phyloP scores from a whole-genome alignment of 2,888 invertebrate species.

The Gnatocerus cornutus region DNA sequence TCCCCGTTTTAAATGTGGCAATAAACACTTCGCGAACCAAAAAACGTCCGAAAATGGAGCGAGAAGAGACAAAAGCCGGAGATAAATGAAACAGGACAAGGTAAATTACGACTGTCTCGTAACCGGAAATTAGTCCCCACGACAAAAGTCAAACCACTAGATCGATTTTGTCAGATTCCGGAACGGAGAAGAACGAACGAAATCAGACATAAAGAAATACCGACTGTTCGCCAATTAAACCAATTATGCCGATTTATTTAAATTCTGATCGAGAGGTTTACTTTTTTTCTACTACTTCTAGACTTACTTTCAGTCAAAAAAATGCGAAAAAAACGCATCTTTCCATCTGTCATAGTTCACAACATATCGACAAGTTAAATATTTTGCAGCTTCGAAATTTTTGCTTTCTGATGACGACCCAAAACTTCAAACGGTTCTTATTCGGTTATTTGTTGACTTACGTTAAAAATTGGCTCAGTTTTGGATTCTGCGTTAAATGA shows the following conservation, averaged over 20 bases:
- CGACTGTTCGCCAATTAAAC: constrained; percentile 55
- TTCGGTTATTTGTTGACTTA: too few relatives aligned
- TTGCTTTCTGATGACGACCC: too few relatives aligned
- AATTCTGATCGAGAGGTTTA: constrained; percentile 56
- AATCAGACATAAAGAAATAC: constrained; percentile 50
- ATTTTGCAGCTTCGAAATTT: too few relatives aligned
- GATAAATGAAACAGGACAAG: constrained; percentile 66
- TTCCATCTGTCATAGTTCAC: too few relatives aligned
- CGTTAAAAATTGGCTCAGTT: too few relatives aligned
- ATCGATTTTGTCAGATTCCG: constrained; percentile 54
- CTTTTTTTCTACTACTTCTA: too few relatives aligned
- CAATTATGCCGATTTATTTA: constrained; percentile 59
- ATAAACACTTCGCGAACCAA: constrained; percentile 36
- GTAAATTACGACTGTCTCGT: constrained; percentile 66
- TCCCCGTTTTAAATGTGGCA: constrained; percentile 26
- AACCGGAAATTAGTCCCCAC: constrained; percentile 67
- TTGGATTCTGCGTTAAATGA: too few relatives aligned
- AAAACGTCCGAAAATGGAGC: constrained; percentile 43
- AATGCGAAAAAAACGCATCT: too few relatives aligned
- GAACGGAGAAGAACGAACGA: constrained; percentile 47
- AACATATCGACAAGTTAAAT: too few relatives aligned
- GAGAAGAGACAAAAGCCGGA: constrained; percentile 56
- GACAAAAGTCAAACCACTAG: constrained; percentile 65
- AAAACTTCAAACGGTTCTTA: too few relatives aligned
- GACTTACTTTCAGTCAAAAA: too few relatives aligned